Percentiles rank a stretch among this genome's conserved stretches.
Evolutionary conservation across 2,797 vertebrate genomes (phyloP).

Genomic region (Melanogrammus aeglefinus): DNA sequence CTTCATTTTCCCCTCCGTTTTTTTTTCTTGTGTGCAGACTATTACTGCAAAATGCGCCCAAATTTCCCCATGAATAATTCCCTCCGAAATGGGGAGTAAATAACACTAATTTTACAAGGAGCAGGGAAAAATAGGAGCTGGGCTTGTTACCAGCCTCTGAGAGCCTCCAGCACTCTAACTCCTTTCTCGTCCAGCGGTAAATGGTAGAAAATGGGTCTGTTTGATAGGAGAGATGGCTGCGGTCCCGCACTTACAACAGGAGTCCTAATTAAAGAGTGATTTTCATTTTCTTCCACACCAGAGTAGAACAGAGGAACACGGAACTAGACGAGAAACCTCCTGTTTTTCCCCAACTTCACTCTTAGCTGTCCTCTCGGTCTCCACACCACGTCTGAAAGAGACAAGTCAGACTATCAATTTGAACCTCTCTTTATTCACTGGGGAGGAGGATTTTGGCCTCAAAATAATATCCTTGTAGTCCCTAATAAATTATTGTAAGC

Average conservation of each 20-base stretch:
- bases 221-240: constrained; percentile 15
- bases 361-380: constrained; percentile 19
- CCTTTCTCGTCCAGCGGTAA: constrained; percentile 38
- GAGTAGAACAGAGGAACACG: constrained; percentile 24
- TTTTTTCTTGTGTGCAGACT: neutral
- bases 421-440: neutral
- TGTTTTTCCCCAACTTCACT: constrained; percentile 15
- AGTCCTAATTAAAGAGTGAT: constrained; percentile 60
- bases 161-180: constrained; percentile 27
- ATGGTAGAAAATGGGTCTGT: constrained; percentile 45
- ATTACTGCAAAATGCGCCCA: neutral
- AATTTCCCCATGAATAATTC: constrained; percentile 16
- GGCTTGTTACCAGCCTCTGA: constrained; percentile 2
- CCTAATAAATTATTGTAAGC: constrained; percentile 28
- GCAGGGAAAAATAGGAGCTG: constrained; percentile 21
- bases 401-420: neutral
- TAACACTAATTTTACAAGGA: constrained; percentile 18
- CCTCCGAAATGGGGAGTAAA: constrained; percentile 16
- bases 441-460: constrained; percentile 27
- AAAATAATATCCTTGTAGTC: constrained; percentile 40
- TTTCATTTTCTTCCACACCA: constrained; percentile 39
- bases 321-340: constrained; percentile 37
- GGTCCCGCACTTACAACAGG: constrained; percentile 40
- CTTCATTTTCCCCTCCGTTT: neutral
- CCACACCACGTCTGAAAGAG: neutral